These are phyloP conservation scores for Aphidius colemani DNA, from an alignment of 2,888 invertebrate species.

Conservation along the genomic window DNA sequence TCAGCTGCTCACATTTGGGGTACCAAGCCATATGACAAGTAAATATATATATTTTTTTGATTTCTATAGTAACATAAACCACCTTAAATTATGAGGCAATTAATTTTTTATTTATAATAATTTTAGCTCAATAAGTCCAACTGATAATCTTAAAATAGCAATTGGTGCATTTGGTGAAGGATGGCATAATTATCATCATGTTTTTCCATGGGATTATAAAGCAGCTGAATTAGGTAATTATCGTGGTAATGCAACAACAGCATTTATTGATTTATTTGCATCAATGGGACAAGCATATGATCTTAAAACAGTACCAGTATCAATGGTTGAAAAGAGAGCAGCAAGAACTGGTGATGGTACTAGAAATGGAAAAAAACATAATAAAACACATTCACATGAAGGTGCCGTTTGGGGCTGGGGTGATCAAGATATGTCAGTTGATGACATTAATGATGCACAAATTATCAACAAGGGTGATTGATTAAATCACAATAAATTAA, in stretches of 20 bases:
- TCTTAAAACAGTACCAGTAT: slow-evolving; percentile 75
- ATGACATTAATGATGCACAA: slow-evolving; percentile 65
- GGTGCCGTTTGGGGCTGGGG: slow-evolving; percentile 80
- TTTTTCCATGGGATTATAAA: slow-evolving; percentile 84
- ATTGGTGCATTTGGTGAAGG: slow-evolving; percentile 76
- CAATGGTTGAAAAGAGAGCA: slow-evolving; percentile 73
- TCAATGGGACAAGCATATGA: slow-evolving; percentile 82
- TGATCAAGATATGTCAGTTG: slow-evolving; percentile 74
- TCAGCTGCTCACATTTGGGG: slow-evolving; percentile 94
- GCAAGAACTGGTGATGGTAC: slow-evolving; percentile 76
- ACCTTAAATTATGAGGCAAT: too few species aligned
- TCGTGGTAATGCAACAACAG: slow-evolving; percentile 68
- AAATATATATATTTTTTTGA: slow-evolving; percentile 51
- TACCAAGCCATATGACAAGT: slow-evolving; percentile 86
- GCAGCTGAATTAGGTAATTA: slow-evolving; percentile 74
- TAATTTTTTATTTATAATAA: slow-evolving; percentile 3
- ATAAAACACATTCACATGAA: slow-evolving; percentile 61
- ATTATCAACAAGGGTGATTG: slow-evolving; percentile 52
- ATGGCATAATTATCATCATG: slow-evolving; percentile 89
- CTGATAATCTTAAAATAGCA: slow-evolving; percentile 72
- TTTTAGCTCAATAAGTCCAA: slow-evolving; percentile 69
- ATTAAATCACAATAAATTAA: slow-evolving; percentile 1
- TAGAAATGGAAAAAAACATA: slow-evolving; percentile 54
- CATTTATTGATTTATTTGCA: slow-evolving; percentile 71
- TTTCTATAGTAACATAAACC: neutral